phyloP scores from a whole-genome alignment of 2,888 invertebrate species.

The Gibbula magus region DNA sequence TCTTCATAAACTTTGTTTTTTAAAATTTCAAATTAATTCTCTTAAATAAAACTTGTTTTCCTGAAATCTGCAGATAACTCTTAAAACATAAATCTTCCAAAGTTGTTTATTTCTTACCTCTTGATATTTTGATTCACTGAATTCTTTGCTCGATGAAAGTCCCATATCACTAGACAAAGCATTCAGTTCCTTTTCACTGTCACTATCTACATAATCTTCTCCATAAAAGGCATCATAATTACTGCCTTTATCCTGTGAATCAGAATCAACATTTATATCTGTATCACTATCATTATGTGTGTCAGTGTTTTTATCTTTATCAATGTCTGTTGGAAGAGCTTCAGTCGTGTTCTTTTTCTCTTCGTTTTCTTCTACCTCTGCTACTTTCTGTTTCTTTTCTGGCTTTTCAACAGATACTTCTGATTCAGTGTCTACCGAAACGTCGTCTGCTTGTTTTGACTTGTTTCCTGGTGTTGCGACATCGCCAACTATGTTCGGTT shows the following conservation, averaged over 20 bases:
- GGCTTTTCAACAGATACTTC: neutral
- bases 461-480: neutral
- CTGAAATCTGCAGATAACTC: too few species aligned
- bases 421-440: neutral
- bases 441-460: neutral
- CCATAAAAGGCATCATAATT: neutral
- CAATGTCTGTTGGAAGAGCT: too few species aligned
- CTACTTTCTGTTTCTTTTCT: neutral
- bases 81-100: too few species aligned
- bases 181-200: slow-evolving; percentile 14
- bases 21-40: too few species aligned
- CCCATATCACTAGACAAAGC: neutral
- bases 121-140: too few species aligned
- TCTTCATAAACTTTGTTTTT: too few species aligned
- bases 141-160: neutral
- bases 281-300: neutral
- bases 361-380: neutral
- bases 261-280: neutral
- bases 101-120: too few species aligned
- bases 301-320: too few species aligned
- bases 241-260: neutral
- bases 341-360: neutral
- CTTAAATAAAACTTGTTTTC: too few species aligned
- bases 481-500: neutral
- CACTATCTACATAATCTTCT: slow-evolving; percentile 3